Percentiles rank a stretch among this genome's conserved stretches.
Evolutionary conservation across 2,888 invertebrate genomes (phyloP).

Genomic region (Rhagonycha fulva): DNA sequence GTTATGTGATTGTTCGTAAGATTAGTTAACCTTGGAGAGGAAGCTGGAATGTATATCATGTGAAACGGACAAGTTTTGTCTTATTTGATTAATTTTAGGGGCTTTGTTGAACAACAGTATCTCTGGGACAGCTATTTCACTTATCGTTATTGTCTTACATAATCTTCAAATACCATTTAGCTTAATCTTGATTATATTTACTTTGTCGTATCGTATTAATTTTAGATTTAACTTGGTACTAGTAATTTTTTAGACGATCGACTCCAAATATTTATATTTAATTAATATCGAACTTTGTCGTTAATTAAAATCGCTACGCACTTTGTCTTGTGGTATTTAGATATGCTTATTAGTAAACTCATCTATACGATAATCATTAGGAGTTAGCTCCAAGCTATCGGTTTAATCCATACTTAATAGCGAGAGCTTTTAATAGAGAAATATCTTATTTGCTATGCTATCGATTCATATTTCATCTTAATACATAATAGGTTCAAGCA

Average conservation of each 20-base stretch:
- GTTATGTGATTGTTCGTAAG: not conserved
- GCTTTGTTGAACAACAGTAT: not conserved
- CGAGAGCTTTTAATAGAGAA: conserved; percentile 15
- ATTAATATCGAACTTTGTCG: conserved; percentile 13
- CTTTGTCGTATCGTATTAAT: not conserved
- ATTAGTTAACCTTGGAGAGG: not conserved
- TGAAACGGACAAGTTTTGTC: conserved; percentile 2
- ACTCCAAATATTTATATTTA: not conserved
- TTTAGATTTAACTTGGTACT: not conserved
- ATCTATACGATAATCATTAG: conserved; percentile 26
- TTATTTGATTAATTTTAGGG: not conserved
- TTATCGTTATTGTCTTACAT: conserved; percentile 1
- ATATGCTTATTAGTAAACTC: conserved; percentile 23
- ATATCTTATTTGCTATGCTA: conserved; percentile 24
- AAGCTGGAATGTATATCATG: not conserved
- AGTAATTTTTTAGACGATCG: not conserved
- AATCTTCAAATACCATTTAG: conserved; percentile 1
- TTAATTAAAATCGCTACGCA: conserved; percentile 18
- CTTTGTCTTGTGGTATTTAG: conserved; percentile 26
- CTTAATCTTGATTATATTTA: not conserved
- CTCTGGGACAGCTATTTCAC: conserved; percentile 1
- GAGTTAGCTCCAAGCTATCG: conserved; percentile 25
- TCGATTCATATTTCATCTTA: conserved; percentile 18
- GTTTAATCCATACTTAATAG: conserved; percentile 21
- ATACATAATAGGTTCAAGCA: conserved; percentile 3